Evolutionary conservation across 2,888 invertebrate species (phyloP).

Genomic region (Ditula angustiorana): DNA sequence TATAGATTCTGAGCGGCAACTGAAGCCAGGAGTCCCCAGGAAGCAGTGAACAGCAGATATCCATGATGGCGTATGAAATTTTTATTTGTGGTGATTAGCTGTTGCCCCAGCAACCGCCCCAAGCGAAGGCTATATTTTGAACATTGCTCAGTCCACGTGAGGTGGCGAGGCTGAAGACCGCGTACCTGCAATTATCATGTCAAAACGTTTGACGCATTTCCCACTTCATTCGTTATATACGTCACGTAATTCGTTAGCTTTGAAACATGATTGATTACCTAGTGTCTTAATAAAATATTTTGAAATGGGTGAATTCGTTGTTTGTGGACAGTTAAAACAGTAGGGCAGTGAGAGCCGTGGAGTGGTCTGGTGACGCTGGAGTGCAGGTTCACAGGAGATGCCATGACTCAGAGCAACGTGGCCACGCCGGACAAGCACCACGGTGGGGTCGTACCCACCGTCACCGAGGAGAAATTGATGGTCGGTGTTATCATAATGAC

Average conservation of each 20-base stretch:
- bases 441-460: slow-evolving; percentile 65
- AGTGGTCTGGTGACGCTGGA: slow-evolving; percentile 29
- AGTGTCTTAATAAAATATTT: slow-evolving; percentile 30
- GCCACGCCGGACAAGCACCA: slow-evolving; percentile 68
- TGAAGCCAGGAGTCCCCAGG: not conserved
- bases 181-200: slow-evolving; percentile 50
- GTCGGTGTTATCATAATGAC: slow-evolving; percentile 53
- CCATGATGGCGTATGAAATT: slow-evolving; percentile 65
- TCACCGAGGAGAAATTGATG: slow-evolving; percentile 80
- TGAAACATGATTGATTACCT: slow-evolving; percentile 44
- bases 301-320: slow-evolving; percentile 1
- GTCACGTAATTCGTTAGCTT: slow-evolving; percentile 38
- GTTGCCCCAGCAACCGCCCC: slow-evolving; percentile 75
- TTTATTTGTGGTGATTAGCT: slow-evolving; percentile 80
- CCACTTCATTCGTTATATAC: slow-evolving; percentile 29
- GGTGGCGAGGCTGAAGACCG: slow-evolving; percentile 55
- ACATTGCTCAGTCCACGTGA: slow-evolving; percentile 75
- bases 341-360: slow-evolving; percentile 37
- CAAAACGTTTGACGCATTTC: slow-evolving; percentile 44
- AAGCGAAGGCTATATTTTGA: slow-evolving; percentile 75
- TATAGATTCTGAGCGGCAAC: not conserved
- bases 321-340: slow-evolving; percentile 23
- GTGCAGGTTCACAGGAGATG: slow-evolving; percentile 54
- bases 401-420: slow-evolving; percentile 76
- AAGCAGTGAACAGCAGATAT: slow-evolving; percentile 46